Conservation (phyloP, 2,888 invertebrate genomes). For the Dendrolimus houi region DNA sequence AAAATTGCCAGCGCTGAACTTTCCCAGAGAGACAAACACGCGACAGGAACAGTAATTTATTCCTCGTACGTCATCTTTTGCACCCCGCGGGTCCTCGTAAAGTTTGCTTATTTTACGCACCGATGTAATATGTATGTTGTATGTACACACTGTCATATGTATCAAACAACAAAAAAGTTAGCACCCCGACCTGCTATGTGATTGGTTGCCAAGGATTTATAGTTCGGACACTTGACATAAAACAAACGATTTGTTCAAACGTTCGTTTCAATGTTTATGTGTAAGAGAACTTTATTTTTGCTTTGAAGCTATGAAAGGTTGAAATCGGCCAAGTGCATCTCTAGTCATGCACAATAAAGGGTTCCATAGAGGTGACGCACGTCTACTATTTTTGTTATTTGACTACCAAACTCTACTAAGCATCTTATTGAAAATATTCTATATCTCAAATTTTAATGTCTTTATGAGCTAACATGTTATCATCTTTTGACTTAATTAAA, state of each 20-base stretch:
- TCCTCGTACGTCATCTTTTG: constrained; percentile 43
- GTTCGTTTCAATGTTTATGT: constrained; percentile 4
- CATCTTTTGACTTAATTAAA: too few relatives aligned
- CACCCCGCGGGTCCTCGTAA: constrained; percentile 23
- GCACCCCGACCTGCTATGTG: constrained; percentile 11
- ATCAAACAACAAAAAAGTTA: constrained; percentile 23
- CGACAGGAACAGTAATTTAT: constrained; percentile 46
- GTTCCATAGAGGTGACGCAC: too few relatives aligned
- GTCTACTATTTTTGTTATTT: too few relatives aligned
- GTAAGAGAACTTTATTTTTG: constrained; percentile 1
- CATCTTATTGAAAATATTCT: too few relatives aligned
- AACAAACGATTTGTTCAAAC: constrained; percentile 15
- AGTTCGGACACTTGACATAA: constrained; percentile 3
- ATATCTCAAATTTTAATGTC: too few relatives aligned
- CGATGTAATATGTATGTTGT: constrained; percentile 9
- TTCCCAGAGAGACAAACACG: constrained; percentile 27
- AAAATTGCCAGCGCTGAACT: constrained; percentile 23
- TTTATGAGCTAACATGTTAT: too few relatives aligned
- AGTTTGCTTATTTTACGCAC: constrained; percentile 23
- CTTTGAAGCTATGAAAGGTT: too few relatives aligned
- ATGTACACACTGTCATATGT: constrained; percentile 19
- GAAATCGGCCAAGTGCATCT: too few relatives aligned
- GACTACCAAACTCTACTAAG: too few relatives aligned
- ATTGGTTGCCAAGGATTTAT: constrained; percentile 1
- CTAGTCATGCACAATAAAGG: too few relatives aligned